Conservation (phyloP, 2,888 invertebrate species). For the Allolobophora icterica region DNA sequence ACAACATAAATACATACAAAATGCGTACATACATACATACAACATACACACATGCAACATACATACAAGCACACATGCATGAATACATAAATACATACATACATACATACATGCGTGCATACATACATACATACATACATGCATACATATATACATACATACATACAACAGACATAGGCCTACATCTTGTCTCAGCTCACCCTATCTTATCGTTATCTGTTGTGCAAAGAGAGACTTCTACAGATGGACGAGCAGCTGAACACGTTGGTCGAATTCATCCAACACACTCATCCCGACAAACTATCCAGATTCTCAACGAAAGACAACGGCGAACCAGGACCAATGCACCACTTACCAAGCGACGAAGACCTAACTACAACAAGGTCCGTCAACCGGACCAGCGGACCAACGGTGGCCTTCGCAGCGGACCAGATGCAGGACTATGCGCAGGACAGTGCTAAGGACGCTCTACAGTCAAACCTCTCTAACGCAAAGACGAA, state of each 20-base stretch:
- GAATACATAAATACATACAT: background rate
- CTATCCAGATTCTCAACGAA: background rate
- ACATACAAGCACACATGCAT: background rate
- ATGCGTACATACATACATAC: no score
- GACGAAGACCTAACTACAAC: background rate
- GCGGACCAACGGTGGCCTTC: background rate
- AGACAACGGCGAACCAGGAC: background rate
- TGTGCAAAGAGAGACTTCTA: background rate
- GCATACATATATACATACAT: background rate
- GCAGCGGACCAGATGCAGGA: background rate
- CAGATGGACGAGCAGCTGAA: constrained; percentile 29
- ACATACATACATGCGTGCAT: no score
- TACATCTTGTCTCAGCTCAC: background rate
- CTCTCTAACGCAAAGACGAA: background rate
- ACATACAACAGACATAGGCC: background rate
- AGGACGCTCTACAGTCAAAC: background rate
- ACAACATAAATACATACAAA: no score
- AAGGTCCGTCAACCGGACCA: background rate
- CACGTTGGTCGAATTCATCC: constrained; percentile 28
- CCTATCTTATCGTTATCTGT: background rate
- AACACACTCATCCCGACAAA: constrained; percentile 28
- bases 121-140: no score
- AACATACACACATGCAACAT: background rate
- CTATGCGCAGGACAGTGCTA: background rate
- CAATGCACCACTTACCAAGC: background rate